Evolutionary conservation across 2,888 invertebrate genomes (phyloP), one percentile per base, ranked within the genome.

Genomic region (Paralinhomoeus sp.): DNA sequence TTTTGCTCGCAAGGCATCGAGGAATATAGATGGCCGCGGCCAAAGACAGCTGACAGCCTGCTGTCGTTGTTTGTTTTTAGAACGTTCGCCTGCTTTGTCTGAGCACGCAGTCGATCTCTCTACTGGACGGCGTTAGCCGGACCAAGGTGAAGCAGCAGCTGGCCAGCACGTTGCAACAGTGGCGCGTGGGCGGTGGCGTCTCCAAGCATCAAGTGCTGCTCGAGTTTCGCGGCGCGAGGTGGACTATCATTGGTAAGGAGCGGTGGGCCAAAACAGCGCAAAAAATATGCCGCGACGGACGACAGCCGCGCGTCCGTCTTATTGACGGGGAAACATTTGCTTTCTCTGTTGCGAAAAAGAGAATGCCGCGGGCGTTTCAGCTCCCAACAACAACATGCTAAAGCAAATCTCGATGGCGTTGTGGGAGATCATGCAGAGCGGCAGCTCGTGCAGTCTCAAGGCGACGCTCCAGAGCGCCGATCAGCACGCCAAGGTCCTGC

Each of bases 161-260:
- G 46, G 71, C 73, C 24, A 58, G 66, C 23, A 72, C 72, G 51
- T 65, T 74, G 40, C 66, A 71, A 49, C 68, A 73, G 65, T 74
- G 73, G 73, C 63, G 72, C 46, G 68, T 72, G 35, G 72, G 72
- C n/a, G 71, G 71, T 24, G 73, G 73, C 13, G 66, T 72, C 44
- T 68, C 69, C 47, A 72, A 73, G 60, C 72, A 73, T 60, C 68
- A 72, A 47, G 61, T 74, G 42, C 65, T 70, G 45, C 62, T 74
- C 48, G 73, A 74, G 57, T 74, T 74, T 61, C 65, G 72, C 37
- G 72, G 18, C 18, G 17, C 3, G 9, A 35, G 12, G 27, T 27
- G 27, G 27, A 5, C 5, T 5, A 9, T 27, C 27, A 12, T 27
- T 5, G 27, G 27, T 27, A 9, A 27, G 27, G n/a, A n/a, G n/a